phyloP scores from a whole-genome alignment of 1,140 invertebrate species.

The Latrodectus geometricus region DNA sequence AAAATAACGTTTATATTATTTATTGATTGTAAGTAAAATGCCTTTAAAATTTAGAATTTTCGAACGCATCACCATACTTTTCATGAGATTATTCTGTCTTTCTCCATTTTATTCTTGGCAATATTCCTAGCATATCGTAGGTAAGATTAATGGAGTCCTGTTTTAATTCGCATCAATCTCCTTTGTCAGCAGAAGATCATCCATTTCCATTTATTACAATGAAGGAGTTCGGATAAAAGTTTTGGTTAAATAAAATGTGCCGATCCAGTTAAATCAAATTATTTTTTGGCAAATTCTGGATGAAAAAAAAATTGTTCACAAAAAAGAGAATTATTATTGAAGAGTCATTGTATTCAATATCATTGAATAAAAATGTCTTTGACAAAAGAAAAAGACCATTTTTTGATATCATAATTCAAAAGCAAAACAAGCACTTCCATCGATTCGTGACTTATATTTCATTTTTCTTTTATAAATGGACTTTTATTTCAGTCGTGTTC shows the following conservation, averaged over 20 bases:
- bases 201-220: constrained; percentile 33
- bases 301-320: not conserved
- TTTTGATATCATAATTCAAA: constrained; percentile 21
- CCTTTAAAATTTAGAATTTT: no score
- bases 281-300: not conserved
- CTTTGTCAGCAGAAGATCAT: constrained; percentile 22
- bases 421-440: not conserved
- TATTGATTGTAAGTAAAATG: no score
- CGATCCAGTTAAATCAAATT: constrained; percentile 23
- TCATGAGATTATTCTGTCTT: not conserved
- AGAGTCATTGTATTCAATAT: constrained; percentile 18
- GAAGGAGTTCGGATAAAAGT: constrained; percentile 2
- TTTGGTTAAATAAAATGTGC: constrained; percentile 27
- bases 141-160: constrained; percentile 12
- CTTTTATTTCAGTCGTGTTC: no score
- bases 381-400: constrained; percentile 15
- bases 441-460: not conserved
- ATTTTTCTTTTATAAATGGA: not conserved
- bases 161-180: constrained; percentile 56
- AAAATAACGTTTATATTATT: no score
- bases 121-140: not conserved
- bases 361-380: constrained; percentile 3
- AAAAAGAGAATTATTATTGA: constrained; percentile 6
- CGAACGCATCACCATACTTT: not conserved
- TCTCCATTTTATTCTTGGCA: not conserved